Evolutionary conservation across 2,797 vertebrate genomes (phyloP).

Genomic region (Coregonus suidteri): DNA sequence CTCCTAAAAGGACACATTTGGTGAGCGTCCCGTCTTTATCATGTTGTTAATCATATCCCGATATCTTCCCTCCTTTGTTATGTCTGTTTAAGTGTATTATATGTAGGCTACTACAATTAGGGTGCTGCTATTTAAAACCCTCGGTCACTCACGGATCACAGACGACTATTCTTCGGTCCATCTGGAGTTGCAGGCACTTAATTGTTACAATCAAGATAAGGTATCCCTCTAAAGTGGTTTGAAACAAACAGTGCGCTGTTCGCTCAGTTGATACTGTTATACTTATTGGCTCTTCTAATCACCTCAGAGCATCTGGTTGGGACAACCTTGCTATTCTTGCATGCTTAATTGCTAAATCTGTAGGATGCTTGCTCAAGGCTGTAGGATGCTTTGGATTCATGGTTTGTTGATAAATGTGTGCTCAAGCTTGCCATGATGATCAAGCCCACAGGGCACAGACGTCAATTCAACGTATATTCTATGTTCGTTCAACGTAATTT

Average conservation of each 20-base stretch:
- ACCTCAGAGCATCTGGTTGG: background rate
- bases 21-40: constrained; percentile 3
- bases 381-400: background rate
- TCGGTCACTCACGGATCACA: background rate
- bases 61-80: background rate
- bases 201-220: background rate
- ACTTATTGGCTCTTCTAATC: background rate
- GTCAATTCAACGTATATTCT: no score
- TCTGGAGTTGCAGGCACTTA: background rate
- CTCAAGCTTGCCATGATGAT: background rate
- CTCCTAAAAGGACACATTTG: background rate
- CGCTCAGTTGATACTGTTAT: background rate
- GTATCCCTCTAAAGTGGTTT: background rate
- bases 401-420: background rate
- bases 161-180: background rate
- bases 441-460: background rate
- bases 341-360: background rate
- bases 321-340: background rate
- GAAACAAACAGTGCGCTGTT: background rate
- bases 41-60: background rate
- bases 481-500: no score
- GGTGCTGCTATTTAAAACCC: background rate
- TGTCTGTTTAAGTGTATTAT: background rate
- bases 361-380: background rate
- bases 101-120: background rate